Evolutionary conservation across 2,888 invertebrate genomes (phyloP), one percentile per base, ranked within the genome.

Genomic region (Phlogophora meticulosa): DNA sequence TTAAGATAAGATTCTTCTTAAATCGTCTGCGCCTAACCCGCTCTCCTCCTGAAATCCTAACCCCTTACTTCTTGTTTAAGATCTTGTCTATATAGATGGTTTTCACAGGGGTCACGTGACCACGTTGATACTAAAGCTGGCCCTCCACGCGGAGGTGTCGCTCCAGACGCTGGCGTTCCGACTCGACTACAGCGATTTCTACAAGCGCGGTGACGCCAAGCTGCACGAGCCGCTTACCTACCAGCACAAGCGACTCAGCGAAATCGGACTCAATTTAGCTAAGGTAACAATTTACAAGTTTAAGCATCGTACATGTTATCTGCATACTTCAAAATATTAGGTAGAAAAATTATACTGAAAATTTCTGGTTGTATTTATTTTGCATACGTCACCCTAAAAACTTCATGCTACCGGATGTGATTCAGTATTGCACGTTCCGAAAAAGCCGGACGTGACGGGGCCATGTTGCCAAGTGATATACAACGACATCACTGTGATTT

Each of bases 131-230:
- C 93, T 98, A 55, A 97, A 98, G 91, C 96, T 99, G 22, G 98
- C 98, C 20, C 96, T 97, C 1, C 98, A 98, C 86, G 96, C 97
- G 58, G 98, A 99, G 92, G 97, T 98, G 77, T 98, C 98, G 80
- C 96, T 99, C 17, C 98, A 99, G 86, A 97, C 98, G 81, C 96
- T 99, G 67, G 98, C 99, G 76, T 98, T 98, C 87, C 97, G 99
- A 3, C 96, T 99, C 64, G 99, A 99, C 94, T 99, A 99, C 92
- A 99, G 99, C 91, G 98, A 98, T 90, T 98, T 98, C 93, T 99
- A 99, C 94, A 98, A 98, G 88, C 97, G 97, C 72, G 97, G 97
- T 69, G 98, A 98, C 88, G 96, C 97, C 76, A 97, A 98, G 82
- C 96, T 98, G 61, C 97, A 97, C 69, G 97, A 96, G 69, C 96